phyloP scores from a whole-genome alignment of 2,113 vertebrate species.

The Crotalus helleri region DNA sequence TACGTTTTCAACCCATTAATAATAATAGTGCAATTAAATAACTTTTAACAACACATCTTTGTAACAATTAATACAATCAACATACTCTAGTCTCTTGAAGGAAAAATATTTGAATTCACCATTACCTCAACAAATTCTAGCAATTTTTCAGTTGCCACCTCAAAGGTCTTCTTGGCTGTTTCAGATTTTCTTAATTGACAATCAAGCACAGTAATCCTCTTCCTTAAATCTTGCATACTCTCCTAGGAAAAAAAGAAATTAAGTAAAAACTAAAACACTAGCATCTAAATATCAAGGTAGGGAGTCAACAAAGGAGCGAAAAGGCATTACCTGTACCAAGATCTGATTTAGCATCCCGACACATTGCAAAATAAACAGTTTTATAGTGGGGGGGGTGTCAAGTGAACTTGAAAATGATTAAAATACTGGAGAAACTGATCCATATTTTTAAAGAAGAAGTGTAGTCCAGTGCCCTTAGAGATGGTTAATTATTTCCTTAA shows the following conservation, averaged over 20 bases:
- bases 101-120: neutral
- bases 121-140: conserved; percentile 90
- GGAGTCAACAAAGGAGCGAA: neutral
- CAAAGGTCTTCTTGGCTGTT: conserved; percentile 78
- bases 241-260: conserved; percentile 67
- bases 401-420: neutral
- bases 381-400: neutral
- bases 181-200: conserved; percentile 90
- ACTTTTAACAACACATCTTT: neutral
- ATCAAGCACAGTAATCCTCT: conserved; percentile 84
- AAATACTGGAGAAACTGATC: neutral
- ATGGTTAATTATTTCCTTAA: neutral
- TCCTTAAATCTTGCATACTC: conserved; percentile 81
- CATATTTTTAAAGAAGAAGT: neutral
- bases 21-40: neutral
- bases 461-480: neutral
- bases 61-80: neutral
- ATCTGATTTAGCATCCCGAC: neutral
- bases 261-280: neutral
- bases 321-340: neutral
- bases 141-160: conserved; percentile 84
- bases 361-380: neutral
- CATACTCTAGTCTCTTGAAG: neutral
- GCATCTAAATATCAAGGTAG: neutral
- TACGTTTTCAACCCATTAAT: neutral